A percentile compares a stretch with the other conserved stretches of the same genome.
Evolutionary conservation across 2,888 invertebrate genomes (phyloP).

Genomic region (Caradrina clavipalpis): DNA sequence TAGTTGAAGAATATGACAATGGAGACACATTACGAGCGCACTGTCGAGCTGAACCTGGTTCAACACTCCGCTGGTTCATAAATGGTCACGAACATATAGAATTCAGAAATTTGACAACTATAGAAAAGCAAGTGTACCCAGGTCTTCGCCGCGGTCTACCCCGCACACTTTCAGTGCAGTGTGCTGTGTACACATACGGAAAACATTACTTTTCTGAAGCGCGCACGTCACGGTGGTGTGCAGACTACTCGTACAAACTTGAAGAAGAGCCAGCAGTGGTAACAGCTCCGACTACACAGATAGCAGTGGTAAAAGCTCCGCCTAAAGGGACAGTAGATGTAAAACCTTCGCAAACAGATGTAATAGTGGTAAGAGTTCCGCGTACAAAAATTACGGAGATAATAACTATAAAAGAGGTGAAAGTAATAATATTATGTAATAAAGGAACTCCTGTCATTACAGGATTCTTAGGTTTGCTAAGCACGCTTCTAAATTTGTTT

Average conservation of each 20-base stretch:
- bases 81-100: constrained; percentile 80
- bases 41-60: constrained; percentile 79
- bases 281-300: no score
- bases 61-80: constrained; percentile 85
- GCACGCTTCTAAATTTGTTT: constrained; percentile 51
- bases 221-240: constrained; percentile 66
- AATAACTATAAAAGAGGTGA: not conserved
- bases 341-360: no score
- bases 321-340: no score
- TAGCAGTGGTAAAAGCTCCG: no score
- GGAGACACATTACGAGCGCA: constrained; percentile 82
- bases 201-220: constrained; percentile 83
- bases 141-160: constrained; percentile 80
- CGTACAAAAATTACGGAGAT: no score
- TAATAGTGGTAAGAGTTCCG: no score
- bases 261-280: no score
- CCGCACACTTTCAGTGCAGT: constrained; percentile 87
- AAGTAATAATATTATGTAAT: constrained; percentile 12
- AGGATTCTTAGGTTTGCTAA: constrained; percentile 49
- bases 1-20: constrained; percentile 78
- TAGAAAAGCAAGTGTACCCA: constrained; percentile 67
- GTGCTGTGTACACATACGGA: constrained; percentile 88
- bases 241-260: not conserved
- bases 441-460: constrained; percentile 57
- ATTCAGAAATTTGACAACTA: constrained; percentile 76